A percentile compares a stretch with the other conserved stretches of the same genome.
phyloP scores from a whole-genome alignment of 2,113 vertebrate species.

The Coturnix japonica region DNA sequence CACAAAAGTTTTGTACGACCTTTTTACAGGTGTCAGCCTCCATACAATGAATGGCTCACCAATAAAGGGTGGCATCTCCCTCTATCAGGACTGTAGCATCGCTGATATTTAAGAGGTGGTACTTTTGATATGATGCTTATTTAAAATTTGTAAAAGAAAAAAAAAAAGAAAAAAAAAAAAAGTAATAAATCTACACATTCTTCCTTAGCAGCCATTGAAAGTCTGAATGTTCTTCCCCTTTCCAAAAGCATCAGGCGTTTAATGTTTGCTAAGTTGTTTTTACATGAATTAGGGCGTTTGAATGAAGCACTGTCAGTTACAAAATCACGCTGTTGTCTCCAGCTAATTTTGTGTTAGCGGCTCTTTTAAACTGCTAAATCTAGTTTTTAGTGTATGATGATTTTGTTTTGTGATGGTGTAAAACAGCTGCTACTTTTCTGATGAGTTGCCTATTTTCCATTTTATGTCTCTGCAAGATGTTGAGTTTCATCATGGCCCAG shows the following conservation, averaged over 20 bases:
- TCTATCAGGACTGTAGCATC: background rate
- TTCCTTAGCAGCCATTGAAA: slow-evolving; percentile 10
- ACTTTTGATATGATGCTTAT: slow-evolving; percentile 52
- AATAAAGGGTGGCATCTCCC: slow-evolving; percentile 16
- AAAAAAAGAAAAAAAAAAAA: background rate
- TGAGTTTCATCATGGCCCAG: slow-evolving; percentile 51
- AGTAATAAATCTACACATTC: slow-evolving; percentile 45
- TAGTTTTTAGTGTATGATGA: slow-evolving; percentile 72
- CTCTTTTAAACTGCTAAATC: slow-evolving; percentile 74
- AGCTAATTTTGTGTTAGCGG: slow-evolving; percentile 75
- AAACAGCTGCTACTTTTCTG: slow-evolving; percentile 74
- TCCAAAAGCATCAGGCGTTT: slow-evolving; percentile 48
- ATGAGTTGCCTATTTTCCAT: slow-evolving; percentile 73
- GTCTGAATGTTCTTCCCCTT: slow-evolving; percentile 33
- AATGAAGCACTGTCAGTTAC: slow-evolving; percentile 66
- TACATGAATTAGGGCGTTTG: slow-evolving; percentile 69
- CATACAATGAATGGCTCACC: slow-evolving; percentile 8
- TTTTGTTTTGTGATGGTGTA: slow-evolving; percentile 71
- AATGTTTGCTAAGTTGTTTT: slow-evolving; percentile 69
- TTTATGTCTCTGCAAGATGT: slow-evolving; percentile 76
- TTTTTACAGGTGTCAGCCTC: slow-evolving; percentile 11
- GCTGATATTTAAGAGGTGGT: slow-evolving; percentile 47
- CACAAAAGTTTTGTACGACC: background rate
- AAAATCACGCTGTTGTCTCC: slow-evolving; percentile 61
- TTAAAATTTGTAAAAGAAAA: slow-evolving; percentile 46